Conservation (phyloP, 2,113 vertebrate species). For the Carassius carassius region DNA sequence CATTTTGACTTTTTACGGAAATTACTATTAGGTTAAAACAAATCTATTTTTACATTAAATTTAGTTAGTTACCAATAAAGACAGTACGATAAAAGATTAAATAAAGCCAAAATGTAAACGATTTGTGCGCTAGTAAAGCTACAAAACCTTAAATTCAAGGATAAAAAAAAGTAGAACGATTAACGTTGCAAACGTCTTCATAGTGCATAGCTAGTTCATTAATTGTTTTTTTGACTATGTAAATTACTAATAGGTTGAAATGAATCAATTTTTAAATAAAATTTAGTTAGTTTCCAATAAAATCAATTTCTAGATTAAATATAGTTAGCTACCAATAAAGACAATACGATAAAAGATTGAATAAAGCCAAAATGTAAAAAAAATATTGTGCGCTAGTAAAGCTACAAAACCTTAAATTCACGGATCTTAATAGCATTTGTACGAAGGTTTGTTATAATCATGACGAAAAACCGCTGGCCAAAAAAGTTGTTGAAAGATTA, state of each 20-base stretch:
- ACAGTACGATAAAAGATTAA: conserved; percentile 7
- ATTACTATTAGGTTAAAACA: not conserved
- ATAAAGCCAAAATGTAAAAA: not conserved
- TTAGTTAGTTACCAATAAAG: conserved; percentile 6
- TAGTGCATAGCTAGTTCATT: not conserved
- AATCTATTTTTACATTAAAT: not conserved
- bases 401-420: too few species aligned
- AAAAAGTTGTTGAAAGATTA: too few species aligned
- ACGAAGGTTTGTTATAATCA: not conserved
- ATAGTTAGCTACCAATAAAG: conserved; percentile 33
- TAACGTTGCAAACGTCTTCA: not conserved
- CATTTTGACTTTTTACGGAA: conserved; percentile 3
- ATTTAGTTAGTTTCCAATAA: too few species aligned
- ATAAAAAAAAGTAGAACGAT: too few species aligned
- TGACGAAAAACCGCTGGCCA: too few species aligned
- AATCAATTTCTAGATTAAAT: conserved; percentile 15
- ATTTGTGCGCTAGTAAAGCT: too few species aligned
- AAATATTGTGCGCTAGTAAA: too few species aligned
- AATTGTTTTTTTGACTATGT: too few species aligned
- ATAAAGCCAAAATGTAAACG: not conserved
- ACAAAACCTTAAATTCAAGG: not conserved
- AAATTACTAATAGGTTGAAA: too few species aligned
- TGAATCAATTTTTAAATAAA: too few species aligned
- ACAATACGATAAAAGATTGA: conserved; percentile 5
- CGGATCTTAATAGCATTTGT: not conserved